These are phyloP conservation scores for Erebia palarica DNA, from an alignment of 2,888 invertebrate species.

Conservation along the genomic window DNA sequence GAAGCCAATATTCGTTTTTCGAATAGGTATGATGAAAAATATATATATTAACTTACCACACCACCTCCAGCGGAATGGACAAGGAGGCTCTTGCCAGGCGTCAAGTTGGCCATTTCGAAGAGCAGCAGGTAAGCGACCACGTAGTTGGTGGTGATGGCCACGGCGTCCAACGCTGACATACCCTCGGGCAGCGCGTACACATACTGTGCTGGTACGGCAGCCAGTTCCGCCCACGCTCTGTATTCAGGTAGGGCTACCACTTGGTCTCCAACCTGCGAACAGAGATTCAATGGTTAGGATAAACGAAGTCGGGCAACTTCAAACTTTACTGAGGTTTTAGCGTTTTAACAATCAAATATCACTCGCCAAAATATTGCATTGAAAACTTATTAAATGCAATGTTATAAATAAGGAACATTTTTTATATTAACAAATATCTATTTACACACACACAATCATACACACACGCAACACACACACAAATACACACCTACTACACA, in stretches of 20 bases:
- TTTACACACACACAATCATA: too few species aligned
- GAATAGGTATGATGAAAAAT: too few species aligned
- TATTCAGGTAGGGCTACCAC: conserved; percentile 93
- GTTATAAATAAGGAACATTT: too few species aligned
- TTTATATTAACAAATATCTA: too few species aligned
- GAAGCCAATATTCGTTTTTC: too few species aligned
- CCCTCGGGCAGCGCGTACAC: conserved; percentile 90
- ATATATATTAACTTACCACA: conserved; percentile 85
- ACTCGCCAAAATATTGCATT: too few species aligned
- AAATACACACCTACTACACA: too few species aligned
- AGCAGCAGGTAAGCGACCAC: conserved; percentile 92
- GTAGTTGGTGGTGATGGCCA: conserved; percentile 93
- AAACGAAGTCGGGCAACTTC: too few species aligned
- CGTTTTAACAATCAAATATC: too few species aligned
- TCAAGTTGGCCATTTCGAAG: conserved; percentile 90
- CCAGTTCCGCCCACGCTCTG: conserved; percentile 93
- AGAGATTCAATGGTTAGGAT: background rate
- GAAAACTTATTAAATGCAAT: too few species aligned
- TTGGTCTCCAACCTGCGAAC: conserved; percentile 87
- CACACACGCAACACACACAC: too few species aligned
- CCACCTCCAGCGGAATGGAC: conserved; percentile 94
- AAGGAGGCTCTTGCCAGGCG: conserved; percentile 90
- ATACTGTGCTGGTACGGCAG: conserved; percentile 89
- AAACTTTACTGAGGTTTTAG: too few species aligned
- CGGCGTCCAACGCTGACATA: conserved; percentile 90